A percentile compares a stretch with the other conserved stretches of the same genome.
Evolutionary conservation across 2,888 invertebrate genomes (phyloP).

Genomic region (Macaria liturata): DNA sequence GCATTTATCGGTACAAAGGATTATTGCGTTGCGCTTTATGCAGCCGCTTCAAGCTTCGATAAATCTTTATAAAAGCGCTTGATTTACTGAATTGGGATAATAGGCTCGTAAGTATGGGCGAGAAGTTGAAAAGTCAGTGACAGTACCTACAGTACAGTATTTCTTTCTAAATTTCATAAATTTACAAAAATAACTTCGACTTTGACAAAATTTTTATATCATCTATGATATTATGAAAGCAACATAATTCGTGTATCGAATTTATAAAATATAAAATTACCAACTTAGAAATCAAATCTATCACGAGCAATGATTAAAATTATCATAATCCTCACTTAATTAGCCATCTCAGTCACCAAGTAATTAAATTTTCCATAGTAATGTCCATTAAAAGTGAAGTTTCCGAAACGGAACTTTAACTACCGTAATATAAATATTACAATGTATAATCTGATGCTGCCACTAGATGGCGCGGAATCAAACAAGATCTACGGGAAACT

Average conservation of each 20-base stretch:
- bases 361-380: slow-evolving; percentile 27
- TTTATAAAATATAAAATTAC: too few relatives aligned
- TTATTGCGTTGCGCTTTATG: slow-evolving; percentile 34
- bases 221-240: too few relatives aligned
- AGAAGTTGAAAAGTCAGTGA: too few relatives aligned
- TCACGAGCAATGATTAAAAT: slow-evolving; percentile 18
- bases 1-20: slow-evolving; percentile 57
- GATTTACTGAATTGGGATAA: slow-evolving; percentile 18
- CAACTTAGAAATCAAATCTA: slow-evolving; percentile 14
- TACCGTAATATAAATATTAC: slow-evolving; percentile 23
- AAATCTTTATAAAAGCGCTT: slow-evolving; percentile 29
- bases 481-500: slow-evolving; percentile 41
- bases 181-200: too few relatives aligned
- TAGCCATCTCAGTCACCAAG: slow-evolving; percentile 14
- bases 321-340: slow-evolving; percentile 27
- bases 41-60: slow-evolving; percentile 30
- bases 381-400: slow-evolving; percentile 27
- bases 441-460: slow-evolving; percentile 27
- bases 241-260: too few relatives aligned
- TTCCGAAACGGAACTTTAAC: slow-evolving; percentile 26
- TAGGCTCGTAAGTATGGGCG: too few relatives aligned
- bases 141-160: too few relatives aligned
- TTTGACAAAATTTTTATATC: too few relatives aligned
- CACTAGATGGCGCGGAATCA: slow-evolving; percentile 42
- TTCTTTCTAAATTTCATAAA: too few relatives aligned